Evolutionary conservation across 2,113 vertebrate genomes (phyloP).

Genomic region (Chunga burmeisteri): DNA sequence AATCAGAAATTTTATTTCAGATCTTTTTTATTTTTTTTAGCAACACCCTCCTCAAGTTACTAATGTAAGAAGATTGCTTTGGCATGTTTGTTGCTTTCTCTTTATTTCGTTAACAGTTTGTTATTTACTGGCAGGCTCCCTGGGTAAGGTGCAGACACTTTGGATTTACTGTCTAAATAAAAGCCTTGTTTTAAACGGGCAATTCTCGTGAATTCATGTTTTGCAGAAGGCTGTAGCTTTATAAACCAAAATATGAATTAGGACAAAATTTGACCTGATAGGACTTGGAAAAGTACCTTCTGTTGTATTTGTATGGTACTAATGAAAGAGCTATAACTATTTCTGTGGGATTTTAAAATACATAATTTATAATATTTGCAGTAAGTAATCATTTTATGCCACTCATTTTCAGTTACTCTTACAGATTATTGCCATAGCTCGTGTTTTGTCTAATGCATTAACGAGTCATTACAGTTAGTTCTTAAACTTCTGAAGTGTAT

Average conservation of each 20-base stretch:
- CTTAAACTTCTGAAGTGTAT: background rate
- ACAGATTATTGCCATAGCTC: background rate
- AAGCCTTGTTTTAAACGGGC: background rate
- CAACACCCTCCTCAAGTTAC: accelerated
- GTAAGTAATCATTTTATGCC: background rate
- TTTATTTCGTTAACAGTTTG: background rate
- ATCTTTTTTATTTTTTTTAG: background rate
- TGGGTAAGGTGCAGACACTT: background rate
- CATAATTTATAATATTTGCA: background rate
- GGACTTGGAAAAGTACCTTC: background rate
- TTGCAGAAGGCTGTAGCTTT: background rate
- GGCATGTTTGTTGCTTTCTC: background rate
- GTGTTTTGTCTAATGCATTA: background rate
- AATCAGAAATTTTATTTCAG: background rate
- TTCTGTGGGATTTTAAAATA: background rate
- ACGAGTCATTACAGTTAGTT: background rate
- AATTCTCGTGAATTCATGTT: background rate
- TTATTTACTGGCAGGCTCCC: background rate
- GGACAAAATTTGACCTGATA: background rate
- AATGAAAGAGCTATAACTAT: background rate
- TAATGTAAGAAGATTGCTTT: background rate
- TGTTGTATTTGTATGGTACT: background rate
- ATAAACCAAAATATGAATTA: background rate
- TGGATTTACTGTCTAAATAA: background rate
- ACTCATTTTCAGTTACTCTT: background rate